Conservation (phyloP, 1,140 invertebrate species). For the Megalonaias nervosa region DNA sequence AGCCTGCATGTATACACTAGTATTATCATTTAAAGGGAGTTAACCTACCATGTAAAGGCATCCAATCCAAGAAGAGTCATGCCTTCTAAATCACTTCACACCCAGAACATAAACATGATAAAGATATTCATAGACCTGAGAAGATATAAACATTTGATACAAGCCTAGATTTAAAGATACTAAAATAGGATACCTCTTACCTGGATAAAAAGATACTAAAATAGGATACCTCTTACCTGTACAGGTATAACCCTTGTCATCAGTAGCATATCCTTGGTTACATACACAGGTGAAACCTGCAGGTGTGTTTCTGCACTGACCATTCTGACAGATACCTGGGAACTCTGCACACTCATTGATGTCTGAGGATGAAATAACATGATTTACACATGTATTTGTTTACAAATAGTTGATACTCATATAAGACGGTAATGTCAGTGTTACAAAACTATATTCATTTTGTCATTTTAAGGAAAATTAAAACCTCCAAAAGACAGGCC, state of each 20-base stretch:
- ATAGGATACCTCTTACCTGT: conserved; percentile 44
- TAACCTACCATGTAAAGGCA: no score
- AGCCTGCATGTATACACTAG: no score
- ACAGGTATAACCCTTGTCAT: conserved; percentile 71
- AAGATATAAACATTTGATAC: not conserved
- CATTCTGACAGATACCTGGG: conserved; percentile 74
- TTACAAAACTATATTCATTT: no score
- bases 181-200: not conserved
- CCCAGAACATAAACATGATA: no score
- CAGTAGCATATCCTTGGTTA: conserved; percentile 70
- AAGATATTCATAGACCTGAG: not conserved
- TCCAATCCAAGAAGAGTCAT: no score
- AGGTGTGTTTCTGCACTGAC: conserved; percentile 62
- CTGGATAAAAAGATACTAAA: not conserved
- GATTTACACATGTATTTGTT: not conserved
- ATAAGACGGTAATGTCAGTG: no score
- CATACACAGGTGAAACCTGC: conserved; percentile 66
- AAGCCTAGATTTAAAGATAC: not conserved
- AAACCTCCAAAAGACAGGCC: no score
- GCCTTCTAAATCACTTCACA: no score
- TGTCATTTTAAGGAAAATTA: no score
- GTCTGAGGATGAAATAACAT: conserved; percentile 50
- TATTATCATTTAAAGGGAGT: no score
- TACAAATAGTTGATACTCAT: no score
- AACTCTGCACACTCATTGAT: conserved; percentile 88